These are phyloP conservation scores for Kryptolebias marmoratus DNA, from an alignment of 2,113 vertebrate species.

Conservation along the genomic window DNA sequence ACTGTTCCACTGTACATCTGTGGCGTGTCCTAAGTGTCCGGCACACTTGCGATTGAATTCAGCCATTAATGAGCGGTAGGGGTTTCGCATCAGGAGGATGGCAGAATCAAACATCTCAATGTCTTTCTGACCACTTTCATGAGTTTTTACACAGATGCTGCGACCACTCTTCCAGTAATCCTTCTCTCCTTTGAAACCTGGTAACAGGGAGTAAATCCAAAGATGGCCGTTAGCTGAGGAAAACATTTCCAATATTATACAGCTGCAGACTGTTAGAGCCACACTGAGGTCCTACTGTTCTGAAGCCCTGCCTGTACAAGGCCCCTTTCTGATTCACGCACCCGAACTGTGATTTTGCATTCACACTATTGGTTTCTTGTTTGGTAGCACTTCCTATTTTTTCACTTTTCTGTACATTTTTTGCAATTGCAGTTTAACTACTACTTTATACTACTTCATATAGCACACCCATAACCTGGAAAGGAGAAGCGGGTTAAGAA, in stretches of 20 bases:
- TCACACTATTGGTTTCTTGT: no score
- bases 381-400: no score
- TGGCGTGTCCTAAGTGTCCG: constrained; percentile 94
- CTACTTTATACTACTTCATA: no score
- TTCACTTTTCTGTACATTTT: no score
- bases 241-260: background rate
- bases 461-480: no score
- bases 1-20: constrained; percentile 93
- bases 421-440: no score
- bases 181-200: constrained; percentile 98
- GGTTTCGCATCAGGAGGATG: constrained; percentile 94
- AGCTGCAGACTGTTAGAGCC: no score
- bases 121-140: constrained; percentile 93
- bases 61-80: constrained; percentile 91
- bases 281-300: no score
- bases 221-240: constrained; percentile 4
- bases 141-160: constrained; percentile 96
- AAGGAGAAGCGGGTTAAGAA: no score
- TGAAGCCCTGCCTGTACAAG: no score
- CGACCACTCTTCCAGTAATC: constrained; percentile 97
- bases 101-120: constrained; percentile 94
- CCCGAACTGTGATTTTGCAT: no score
- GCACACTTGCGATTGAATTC: constrained; percentile 98
- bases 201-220: constrained; percentile 25
- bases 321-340: no score